Evolutionary conservation across 2,888 invertebrate genomes (phyloP).

Genomic region (Agrilus cyanescens): DNA sequence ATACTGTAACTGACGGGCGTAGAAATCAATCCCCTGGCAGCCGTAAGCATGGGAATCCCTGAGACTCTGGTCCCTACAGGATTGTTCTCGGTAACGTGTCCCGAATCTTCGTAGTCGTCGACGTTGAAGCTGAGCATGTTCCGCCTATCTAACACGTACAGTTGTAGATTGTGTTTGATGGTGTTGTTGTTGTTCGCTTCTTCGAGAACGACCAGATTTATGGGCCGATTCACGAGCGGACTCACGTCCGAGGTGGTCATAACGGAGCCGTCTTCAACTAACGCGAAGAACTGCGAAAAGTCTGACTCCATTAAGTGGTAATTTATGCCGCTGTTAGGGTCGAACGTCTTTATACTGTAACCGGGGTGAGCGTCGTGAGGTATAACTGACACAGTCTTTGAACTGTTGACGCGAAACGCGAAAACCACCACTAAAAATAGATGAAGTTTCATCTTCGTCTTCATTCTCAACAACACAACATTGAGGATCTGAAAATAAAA

Average conservation of each 20-base stretch:
- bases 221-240: conserved; percentile 68
- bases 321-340: conserved; percentile 44
- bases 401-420: conserved; percentile 10
- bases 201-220: conserved; percentile 70
- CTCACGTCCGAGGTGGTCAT: conserved; percentile 83
- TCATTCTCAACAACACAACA: conserved; percentile 24
- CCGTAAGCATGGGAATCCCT: conserved; percentile 59
- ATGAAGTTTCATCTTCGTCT: conserved; percentile 20
- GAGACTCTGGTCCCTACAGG: conserved; percentile 59
- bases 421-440: conserved; percentile 20
- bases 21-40: conserved; percentile 53
- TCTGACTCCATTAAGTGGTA: conserved; percentile 66
- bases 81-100: conserved; percentile 67
- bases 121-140: conserved; percentile 69
- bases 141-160: conserved; percentile 71
- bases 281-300: conserved; percentile 75
- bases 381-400: conserved; percentile 47
- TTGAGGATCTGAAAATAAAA: conserved; percentile 15
- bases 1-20: conserved; percentile 68
- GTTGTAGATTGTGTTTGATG: conserved; percentile 64
- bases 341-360: conserved; percentile 73
- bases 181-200: conserved; percentile 71
- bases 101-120: conserved; percentile 49
- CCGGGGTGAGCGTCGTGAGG: conserved; percentile 86
- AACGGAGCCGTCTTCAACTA: conserved; percentile 75